A percentile compares a stretch with the other conserved stretches of the same genome.
These are phyloP conservation scores for Plusia festucae DNA, from an alignment of 2,888 invertebrate genomes.

Conservation along the genomic window DNA sequence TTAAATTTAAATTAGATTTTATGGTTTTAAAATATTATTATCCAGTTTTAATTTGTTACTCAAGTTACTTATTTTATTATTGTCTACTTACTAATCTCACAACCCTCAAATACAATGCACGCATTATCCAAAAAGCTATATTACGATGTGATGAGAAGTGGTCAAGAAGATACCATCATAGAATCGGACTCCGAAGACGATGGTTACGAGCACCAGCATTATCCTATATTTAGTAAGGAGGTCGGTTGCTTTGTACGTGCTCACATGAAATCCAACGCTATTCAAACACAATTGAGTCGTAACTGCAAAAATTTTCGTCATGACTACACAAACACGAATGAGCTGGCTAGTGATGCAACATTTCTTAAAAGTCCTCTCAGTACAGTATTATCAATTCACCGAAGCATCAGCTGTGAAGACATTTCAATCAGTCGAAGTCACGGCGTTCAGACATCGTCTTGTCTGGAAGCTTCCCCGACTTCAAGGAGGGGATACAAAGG, in stretches of 20 bases:
- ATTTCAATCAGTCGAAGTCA: background rate
- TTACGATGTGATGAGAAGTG: constrained; percentile 30
- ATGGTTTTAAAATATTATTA: constrained; percentile 8
- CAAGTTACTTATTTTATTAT: constrained; percentile 1
- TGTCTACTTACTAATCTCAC: background rate
- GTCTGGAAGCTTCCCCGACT: background rate
- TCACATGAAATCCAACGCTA: constrained; percentile 28
- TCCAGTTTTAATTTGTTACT: constrained; percentile 13
- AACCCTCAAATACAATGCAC: constrained; percentile 21
- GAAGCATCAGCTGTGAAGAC: constrained; percentile 16
- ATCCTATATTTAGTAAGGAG: constrained; percentile 14
- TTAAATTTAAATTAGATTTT: constrained; percentile 3
- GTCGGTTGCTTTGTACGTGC: constrained; percentile 38
- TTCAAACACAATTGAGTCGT: constrained; percentile 30
- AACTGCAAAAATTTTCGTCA: constrained; percentile 41
- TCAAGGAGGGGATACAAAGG: background rate
- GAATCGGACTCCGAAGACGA: constrained; percentile 28
- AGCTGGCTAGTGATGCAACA: background rate
- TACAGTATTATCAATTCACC: background rate
- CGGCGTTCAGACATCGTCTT: constrained; percentile 12
- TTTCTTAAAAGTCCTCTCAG: background rate
- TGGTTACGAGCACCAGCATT: background rate
- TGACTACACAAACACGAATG: constrained; percentile 31
- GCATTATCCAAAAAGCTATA: constrained; percentile 27
- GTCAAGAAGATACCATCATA: constrained; percentile 38